Evolutionary conservation across 2,888 invertebrate species (phyloP), one percentile per base, ranked within the genome.

Genomic region (Lordiphosa fenestrarum): DNA sequence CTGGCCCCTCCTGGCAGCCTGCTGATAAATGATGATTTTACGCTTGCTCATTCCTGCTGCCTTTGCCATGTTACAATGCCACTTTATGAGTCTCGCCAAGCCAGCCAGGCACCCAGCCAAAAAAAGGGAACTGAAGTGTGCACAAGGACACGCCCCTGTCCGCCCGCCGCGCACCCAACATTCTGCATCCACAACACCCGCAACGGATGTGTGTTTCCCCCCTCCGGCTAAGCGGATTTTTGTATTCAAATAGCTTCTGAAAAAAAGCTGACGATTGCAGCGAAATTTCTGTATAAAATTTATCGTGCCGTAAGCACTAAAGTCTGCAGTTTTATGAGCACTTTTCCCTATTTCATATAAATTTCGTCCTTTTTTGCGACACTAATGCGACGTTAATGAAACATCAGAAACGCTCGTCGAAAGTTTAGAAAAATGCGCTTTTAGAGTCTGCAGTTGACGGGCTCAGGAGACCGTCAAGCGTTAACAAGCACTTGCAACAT

Each of bases 361-460:
- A 53, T 56, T 69, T 58, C 53, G 39, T 44, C 13, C 41, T 41
- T 10, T 40, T 55, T 48, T 54, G 44, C 71, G 85, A 84, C 83
- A 75, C 73, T 81, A 81, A 81, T 84, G 67, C 73, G 85, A 84
- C 73, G 67, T 71, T 84, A 84, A 78, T 84, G 70, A 82, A 84
- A 84, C 54, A 78, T 67, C 66, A 52, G 64, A 53, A 69, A 59
- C 58, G 53, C 56, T 50, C 46, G 55, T 60, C 61, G 30, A 30
- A 9, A 30, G 10, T 30, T 30, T 30, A 64, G 56, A 19, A 48
- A 67, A 56, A 67, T 60, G 41, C 41, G 53, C 48, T 63, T 51
- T 55, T 57, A 60, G 61, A 64, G 60, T 64, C 68, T 80, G 81
- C 61, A 59, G 50, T 63, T 72, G 77, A 66, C 76, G 65, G 76